A percentile compares a stretch with the other conserved stretches of the same genome.
These are phyloP conservation scores for Amia ocellicauda DNA, from an alignment of 2,113 vertebrate species.

Conservation along the genomic window DNA sequence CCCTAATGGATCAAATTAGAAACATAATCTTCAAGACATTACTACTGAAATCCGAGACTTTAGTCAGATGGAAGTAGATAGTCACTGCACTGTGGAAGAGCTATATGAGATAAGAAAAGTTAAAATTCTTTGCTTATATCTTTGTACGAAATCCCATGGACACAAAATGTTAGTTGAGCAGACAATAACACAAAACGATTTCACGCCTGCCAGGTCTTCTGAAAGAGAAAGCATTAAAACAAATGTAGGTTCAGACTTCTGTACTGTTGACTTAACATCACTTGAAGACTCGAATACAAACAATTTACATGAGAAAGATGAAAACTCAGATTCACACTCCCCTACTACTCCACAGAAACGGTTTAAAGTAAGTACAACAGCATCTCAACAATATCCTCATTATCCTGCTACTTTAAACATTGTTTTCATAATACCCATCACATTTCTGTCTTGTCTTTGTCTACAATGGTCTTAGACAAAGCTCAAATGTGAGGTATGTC, in stretches of 20 bases:
- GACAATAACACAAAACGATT: no score
- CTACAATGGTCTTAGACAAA: no score
- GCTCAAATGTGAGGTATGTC: no score
- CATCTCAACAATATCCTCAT: background rate
- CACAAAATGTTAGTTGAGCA: no score
- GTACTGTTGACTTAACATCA: background rate
- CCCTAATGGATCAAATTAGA: constrained; percentile 3
- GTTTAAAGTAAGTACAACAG: background rate
- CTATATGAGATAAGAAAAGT: constrained; percentile 13
- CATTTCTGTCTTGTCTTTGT: no score
- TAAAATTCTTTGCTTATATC: constrained; percentile 16
- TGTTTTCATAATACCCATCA: no score
- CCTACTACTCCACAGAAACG: background rate
- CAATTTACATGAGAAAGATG: background rate
- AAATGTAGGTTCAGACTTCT: background rate
- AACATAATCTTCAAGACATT: constrained; percentile 9
- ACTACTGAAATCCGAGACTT: constrained; percentile 1
- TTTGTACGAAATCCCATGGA: constrained; percentile 21
- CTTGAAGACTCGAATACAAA: background rate
- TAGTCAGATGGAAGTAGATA: no score
- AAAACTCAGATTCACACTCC: background rate
- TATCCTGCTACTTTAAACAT: background rate
- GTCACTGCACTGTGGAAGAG: constrained; percentile 14
- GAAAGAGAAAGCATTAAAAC: background rate
- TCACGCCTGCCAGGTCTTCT: background rate